These are phyloP conservation scores for Phataginus tetradactyla DNA, from an alignment of 2,797 vertebrate species.

Conservation along the genomic window DNA sequence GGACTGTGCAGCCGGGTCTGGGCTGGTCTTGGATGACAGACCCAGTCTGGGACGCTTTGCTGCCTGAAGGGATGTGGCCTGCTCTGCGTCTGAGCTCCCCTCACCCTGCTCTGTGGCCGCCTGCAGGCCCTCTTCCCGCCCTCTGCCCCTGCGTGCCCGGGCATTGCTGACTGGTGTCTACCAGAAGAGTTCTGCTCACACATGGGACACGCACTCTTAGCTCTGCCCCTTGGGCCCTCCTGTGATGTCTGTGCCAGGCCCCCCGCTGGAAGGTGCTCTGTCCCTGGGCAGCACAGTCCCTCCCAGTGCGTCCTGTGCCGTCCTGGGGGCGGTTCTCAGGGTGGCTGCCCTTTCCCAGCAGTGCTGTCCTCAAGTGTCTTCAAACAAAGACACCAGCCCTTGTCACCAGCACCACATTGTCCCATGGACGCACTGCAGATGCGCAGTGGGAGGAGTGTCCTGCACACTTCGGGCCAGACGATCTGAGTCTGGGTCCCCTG, in stretches of 20 bases:
- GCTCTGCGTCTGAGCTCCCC: neutral
- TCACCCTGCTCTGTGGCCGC: neutral
- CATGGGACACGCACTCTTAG: neutral
- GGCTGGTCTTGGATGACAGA: neutral
- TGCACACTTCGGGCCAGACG: too few relatives aligned
- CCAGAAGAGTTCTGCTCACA: neutral
- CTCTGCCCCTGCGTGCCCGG: neutral
- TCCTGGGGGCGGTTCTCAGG: too few relatives aligned
- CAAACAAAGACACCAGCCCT: neutral
- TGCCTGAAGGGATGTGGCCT: fast-evolving
- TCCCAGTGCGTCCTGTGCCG: neutral
- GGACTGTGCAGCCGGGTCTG: neutral
- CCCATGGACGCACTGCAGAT: too few relatives aligned
- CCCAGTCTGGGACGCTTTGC: neutral
- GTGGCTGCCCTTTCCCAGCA: neutral
- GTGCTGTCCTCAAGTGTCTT: neutral
- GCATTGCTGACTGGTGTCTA: too few relatives aligned
- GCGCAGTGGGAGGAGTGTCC: too few relatives aligned
- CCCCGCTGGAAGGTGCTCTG: neutral
- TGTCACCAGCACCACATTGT: neutral
- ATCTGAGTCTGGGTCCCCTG: too few relatives aligned
- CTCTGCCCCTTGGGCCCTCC: neutral
- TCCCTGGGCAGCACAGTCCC: neutral
- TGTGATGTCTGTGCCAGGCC: neutral
- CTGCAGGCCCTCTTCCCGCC: fast-evolving